Evolutionary conservation across 2,797 vertebrate genomes (phyloP), one percentile per base, ranked within the genome.

Genomic region (Phyllotis vaccarum): DNA sequence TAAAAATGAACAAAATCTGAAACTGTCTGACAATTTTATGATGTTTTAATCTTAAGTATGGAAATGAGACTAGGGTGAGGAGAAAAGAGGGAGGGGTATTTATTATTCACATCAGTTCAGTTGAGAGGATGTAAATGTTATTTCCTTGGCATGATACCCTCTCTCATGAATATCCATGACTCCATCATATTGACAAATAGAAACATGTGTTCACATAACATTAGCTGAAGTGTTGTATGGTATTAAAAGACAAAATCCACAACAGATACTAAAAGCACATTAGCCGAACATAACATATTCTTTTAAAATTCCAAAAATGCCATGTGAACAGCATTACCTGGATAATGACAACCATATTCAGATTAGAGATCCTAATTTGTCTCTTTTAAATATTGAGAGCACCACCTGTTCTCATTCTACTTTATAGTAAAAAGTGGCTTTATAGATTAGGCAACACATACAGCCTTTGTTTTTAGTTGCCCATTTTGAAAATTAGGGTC

Each of bases 401-500:
- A 95, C 89, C 95, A 95, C 94, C 97, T 97, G 97, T 89, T 97
- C 95, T 87, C 74, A 92, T 95, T 97, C 89, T 96, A 31, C n/a
- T 64, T 86, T 2, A 11, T 46, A 86, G 75, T 66, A 82, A 76
- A 78, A 76, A 49, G 86, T 46, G 31, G 2, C 78, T 96, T 97
- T 70, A 95, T 96, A 93, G 91, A 96, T 97, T 97, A 96, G 95
- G 92, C 94, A 97, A 89, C 83, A 93, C 79, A 97, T 83, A 79
- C 46, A 95, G 86, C 80, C 95, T 97, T 97, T 97, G 95, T 97
- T 97, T 97, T 95, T 91, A 97, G 86, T 90, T 92, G 90, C 86
- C 90, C 89, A 91, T 96, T 98, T 96, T 91, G 94, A 95, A 97
- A 98, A 97, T 96, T 95, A 87, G 86, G 97, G 97, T 97, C 96